Percentiles rank a stretch among this genome's conserved stretches.
Evolutionary conservation across 2,113 vertebrate genomes (phyloP).

Genomic region (Alligator sinensis): DNA sequence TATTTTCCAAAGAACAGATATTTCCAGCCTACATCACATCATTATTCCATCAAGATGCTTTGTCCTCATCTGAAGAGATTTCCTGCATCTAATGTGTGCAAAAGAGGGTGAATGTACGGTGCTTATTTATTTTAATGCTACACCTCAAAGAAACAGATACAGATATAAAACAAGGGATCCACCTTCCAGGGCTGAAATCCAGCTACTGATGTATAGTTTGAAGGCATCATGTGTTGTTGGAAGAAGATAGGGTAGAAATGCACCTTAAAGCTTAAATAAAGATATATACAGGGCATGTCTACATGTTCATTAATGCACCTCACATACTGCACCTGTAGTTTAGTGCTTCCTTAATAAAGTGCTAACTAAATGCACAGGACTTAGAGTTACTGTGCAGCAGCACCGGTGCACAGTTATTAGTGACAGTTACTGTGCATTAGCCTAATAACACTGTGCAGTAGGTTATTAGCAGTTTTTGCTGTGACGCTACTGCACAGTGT

Average conservation of each 20-base stretch:
- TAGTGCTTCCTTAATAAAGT: too few species aligned
- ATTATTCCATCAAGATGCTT: not conserved
- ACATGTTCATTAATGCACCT: too few species aligned
- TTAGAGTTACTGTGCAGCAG: too few species aligned
- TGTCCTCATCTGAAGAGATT: not conserved
- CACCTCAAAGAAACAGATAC: not conserved
- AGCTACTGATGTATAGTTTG: not conserved
- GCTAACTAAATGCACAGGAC: too few species aligned
- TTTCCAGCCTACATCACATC: not conserved
- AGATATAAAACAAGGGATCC: not conserved
- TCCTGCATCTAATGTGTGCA: not conserved
- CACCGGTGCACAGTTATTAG: too few species aligned
- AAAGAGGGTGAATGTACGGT: not conserved
- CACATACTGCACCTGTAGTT: too few species aligned
- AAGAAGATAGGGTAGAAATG: not conserved
- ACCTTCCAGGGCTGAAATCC: not conserved
- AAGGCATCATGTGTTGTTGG: not conserved
- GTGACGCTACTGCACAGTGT: too few species aligned
- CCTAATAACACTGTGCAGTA: too few species aligned
- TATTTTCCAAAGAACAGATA: not conserved
- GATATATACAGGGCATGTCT: too few species aligned
- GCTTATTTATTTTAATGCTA: not conserved
- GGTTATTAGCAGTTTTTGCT: too few species aligned
- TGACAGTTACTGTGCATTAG: too few species aligned
- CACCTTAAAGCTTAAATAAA: too few species aligned